Conservation (phyloP, 1,140 invertebrate species). For the Drosophila melanogaster region Release_6_plus_ISO1_MT NT_033777.3:18462501-18463000, state of each 20-base stretch:
- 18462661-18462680: slow-evolving; percentile 41
- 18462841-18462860: slow-evolving; percentile 31
- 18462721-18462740: slow-evolving; percentile 27
- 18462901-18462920: slow-evolving; percentile 41
- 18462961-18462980: slow-evolving; percentile 28
- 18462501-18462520: slow-evolving; percentile 47
- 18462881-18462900: slow-evolving; percentile 33
- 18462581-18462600: slow-evolving; percentile 75
- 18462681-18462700: slow-evolving; percentile 74
- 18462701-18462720: slow-evolving; percentile 62
- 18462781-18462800: slow-evolving; percentile 58
- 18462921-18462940: slow-evolving; percentile 8
- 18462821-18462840: slow-evolving; percentile 51
- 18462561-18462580: slow-evolving; percentile 78
- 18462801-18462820: slow-evolving; percentile 59
- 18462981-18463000: slow-evolving; percentile 24
- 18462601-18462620: slow-evolving; percentile 21
- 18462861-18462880: slow-evolving; percentile 64
- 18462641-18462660: slow-evolving; percentile 4
- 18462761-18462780: not conserved
- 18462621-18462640: not conserved
- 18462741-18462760: not conserved
- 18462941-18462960: slow-evolving; percentile 17
- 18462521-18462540: slow-evolving; percentile 82
- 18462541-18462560: slow-evolving; percentile 73